Evolutionary conservation across 2,113 vertebrate species (phyloP).

Genomic region (Salvator merianae): DNA sequence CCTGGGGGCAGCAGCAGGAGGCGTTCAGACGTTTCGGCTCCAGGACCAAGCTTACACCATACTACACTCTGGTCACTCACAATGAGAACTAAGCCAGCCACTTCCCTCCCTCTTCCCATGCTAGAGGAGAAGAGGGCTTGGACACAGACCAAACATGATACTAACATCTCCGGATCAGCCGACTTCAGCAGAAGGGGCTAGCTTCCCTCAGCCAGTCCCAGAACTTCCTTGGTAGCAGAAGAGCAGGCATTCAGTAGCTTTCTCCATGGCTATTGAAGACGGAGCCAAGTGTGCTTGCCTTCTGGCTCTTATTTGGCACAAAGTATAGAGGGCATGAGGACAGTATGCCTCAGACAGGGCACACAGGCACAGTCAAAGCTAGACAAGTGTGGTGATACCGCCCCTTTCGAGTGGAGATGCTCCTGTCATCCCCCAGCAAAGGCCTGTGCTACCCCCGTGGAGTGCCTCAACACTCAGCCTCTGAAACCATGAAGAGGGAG

Average conservation of each 20-base stretch:
- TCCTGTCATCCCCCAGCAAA: conserved; percentile 56
- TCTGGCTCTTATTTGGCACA: conserved; percentile 35
- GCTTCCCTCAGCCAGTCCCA: conserved; percentile 47
- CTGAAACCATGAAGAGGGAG: conserved; percentile 93
- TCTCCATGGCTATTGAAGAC: conserved; percentile 15
- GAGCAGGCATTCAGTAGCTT: neutral
- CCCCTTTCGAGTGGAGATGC: conserved; percentile 13
- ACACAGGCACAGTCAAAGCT: conserved; percentile 26
- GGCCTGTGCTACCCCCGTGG: conserved; percentile 46
- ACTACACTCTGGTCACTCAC: conserved; percentile 31
- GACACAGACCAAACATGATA: neutral
- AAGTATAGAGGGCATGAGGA: conserved; percentile 44
- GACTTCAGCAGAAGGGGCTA: neutral
- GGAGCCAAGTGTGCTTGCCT: conserved; percentile 9
- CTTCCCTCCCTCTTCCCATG: conserved; percentile 48
- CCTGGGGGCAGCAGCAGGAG: neutral
- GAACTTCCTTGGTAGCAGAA: conserved; percentile 14
- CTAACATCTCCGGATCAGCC: neutral
- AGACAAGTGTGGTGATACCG: conserved; percentile 32
- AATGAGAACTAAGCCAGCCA: conserved; percentile 22
- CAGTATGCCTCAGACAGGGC: conserved; percentile 32
- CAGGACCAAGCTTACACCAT: conserved; percentile 27
- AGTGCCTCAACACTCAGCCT: conserved; percentile 89
- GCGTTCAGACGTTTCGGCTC: neutral
- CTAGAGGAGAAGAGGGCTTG: conserved; percentile 60